Conservation (phyloP, 2,797 vertebrate genomes). For the Hirundo rustica region DNA sequence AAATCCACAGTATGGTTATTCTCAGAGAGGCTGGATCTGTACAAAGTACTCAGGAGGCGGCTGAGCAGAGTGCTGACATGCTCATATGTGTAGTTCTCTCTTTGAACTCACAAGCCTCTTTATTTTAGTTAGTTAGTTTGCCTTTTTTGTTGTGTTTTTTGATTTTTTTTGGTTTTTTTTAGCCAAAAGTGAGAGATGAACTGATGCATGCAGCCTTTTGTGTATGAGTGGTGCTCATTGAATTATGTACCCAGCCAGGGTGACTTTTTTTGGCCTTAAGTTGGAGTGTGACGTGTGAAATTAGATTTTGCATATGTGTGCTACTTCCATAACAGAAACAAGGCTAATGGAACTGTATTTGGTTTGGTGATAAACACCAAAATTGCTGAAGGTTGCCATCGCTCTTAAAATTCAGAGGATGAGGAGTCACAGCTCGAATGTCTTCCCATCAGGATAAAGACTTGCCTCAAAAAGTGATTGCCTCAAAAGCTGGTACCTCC, state of each 20-base stretch:
- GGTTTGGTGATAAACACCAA: background rate
- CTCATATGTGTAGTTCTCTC: background rate
- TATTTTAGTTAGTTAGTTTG: background rate
- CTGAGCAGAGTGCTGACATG: background rate
- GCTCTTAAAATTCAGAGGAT: background rate
- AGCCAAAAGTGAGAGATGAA: background rate
- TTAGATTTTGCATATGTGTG: background rate
- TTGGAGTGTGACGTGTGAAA: background rate
- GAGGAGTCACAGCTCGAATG: fast-evolving
- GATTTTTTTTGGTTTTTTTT: background rate
- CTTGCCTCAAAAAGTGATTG: background rate
- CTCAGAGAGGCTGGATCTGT: background rate
- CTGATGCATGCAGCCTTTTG: background rate
- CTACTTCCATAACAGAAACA: background rate
- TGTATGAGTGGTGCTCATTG: background rate
- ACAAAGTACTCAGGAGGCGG: background rate
- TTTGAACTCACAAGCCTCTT: background rate
- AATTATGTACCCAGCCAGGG: background rate
- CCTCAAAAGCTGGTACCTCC: background rate
- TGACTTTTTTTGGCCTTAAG: background rate
- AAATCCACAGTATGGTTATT: background rate
- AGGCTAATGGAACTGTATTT: background rate
- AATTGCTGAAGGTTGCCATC: background rate
- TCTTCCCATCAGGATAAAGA: background rate
- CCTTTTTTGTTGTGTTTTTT: background rate